A percentile compares a stretch with the other conserved stretches of the same genome.
Conservation (phyloP, 1,140 invertebrate species). For the Magallana gigas region DNA sequence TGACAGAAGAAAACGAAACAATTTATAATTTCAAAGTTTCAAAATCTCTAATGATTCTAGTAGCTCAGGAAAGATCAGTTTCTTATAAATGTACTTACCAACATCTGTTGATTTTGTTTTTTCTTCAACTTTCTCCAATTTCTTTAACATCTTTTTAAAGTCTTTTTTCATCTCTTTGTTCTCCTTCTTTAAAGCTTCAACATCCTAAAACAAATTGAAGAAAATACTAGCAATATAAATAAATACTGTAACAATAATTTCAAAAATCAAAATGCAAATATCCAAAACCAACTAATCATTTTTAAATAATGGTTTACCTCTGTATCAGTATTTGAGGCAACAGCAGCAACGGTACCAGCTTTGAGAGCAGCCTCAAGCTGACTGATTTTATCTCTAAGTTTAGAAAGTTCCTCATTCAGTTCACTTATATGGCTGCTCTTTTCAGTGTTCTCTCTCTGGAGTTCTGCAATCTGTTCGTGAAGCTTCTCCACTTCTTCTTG, state of each 20-base stretch:
- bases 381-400: constrained; percentile 59
- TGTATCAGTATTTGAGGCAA: background rate
- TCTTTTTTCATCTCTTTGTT: constrained; percentile 68
- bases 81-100: background rate
- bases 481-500: constrained; percentile 63
- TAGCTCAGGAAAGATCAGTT: background rate
- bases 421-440: constrained; percentile 63
- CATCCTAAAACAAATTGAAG: constrained; percentile 57
- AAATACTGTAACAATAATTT: no score
- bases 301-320: background rate
- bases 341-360: constrained; percentile 54
- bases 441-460: constrained; percentile 64
- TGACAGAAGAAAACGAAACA: background rate
- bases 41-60: background rate
- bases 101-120: constrained; percentile 39
- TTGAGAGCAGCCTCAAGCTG: constrained; percentile 61
- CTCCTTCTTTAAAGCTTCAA: constrained; percentile 65
- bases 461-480: constrained; percentile 56
- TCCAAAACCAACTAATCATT: no score
- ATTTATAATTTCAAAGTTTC: background rate
- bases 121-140: constrained; percentile 59
- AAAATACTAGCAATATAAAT: background rate
- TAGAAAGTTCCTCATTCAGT: constrained; percentile 63
- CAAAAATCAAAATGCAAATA: no score
- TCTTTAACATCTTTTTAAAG: constrained; percentile 69